These are phyloP conservation scores for Limnodromus scolopaceus DNA, from an alignment of 2,797 vertebrate genomes.

Conservation along the genomic window DNA sequence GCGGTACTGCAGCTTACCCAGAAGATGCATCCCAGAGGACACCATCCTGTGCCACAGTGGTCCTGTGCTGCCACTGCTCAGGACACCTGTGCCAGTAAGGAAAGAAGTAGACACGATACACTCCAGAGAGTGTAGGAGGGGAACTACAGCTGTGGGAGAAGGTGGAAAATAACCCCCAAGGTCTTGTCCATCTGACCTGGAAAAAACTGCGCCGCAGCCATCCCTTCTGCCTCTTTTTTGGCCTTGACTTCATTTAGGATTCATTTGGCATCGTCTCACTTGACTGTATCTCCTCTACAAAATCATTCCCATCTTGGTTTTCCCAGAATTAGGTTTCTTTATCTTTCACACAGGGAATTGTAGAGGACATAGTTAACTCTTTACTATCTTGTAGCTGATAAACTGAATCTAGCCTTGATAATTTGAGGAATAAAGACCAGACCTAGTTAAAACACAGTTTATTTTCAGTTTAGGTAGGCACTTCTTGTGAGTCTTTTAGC, in stretches of 20 bases:
- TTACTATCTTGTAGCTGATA: neutral
- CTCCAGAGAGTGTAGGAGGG: neutral
- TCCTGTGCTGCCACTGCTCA: neutral
- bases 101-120: fast-evolving
- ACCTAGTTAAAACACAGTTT: neutral
- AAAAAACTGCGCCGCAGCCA: neutral
- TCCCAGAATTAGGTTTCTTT: neutral
- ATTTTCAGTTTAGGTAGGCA: neutral
- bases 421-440: neutral
- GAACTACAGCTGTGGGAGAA: neutral
- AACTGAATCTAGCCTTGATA: neutral
- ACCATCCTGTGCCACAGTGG: neutral
- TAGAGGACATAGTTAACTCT: neutral
- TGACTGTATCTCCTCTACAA: neutral
- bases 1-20: neutral
- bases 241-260: neutral
- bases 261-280: neutral
- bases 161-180: neutral
- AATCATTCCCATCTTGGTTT: neutral
- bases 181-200: neutral
- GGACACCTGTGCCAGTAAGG: neutral
- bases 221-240: neutral
- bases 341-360: neutral
- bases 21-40: neutral
- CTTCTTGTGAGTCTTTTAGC: neutral